Evolutionary conservation across 2,797 vertebrate species (phyloP).

Genomic region (Tympanoctomys barrerae): DNA sequence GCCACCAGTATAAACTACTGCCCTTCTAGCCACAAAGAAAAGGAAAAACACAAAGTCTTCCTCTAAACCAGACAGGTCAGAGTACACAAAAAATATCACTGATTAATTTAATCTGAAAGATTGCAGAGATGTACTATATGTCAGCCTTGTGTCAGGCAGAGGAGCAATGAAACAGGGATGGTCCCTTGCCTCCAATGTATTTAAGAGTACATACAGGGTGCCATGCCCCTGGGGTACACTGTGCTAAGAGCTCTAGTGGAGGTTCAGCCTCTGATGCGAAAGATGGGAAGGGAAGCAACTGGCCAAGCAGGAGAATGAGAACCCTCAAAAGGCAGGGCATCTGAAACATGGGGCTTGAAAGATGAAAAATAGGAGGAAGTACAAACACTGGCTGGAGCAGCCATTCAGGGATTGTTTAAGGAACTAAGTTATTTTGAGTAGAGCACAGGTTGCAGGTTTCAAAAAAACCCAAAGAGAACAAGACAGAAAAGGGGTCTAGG

Average conservation of each 20-base stretch:
- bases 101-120: conserved; percentile 67
- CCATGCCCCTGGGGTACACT: background rate
- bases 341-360: conserved; percentile 23
- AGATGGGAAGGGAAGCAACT: background rate
- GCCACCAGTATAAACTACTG: conserved; percentile 20
- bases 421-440: conserved; percentile 49
- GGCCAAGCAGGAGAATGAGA: conserved; percentile 10
- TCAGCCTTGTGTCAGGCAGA: background rate
- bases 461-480: conserved; percentile 37
- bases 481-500: background rate
- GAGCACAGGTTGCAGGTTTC: background rate
- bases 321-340: background rate
- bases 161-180: background rate
- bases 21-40: conserved; percentile 55
- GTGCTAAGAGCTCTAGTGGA: background rate
- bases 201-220: background rate
- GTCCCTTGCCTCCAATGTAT: background rate
- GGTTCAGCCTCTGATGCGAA: conserved; percentile 14
- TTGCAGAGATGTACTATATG: conserved; percentile 63
- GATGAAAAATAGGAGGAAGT: conserved; percentile 7
- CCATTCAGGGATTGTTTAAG: background rate
- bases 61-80: conserved; percentile 54
- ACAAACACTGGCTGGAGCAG: background rate
- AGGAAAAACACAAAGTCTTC: conserved; percentile 45
- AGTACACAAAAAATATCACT: conserved; percentile 45